phyloP scores from a whole-genome alignment of 2,113 vertebrate species.

The Aplodontia rufa region DNA sequence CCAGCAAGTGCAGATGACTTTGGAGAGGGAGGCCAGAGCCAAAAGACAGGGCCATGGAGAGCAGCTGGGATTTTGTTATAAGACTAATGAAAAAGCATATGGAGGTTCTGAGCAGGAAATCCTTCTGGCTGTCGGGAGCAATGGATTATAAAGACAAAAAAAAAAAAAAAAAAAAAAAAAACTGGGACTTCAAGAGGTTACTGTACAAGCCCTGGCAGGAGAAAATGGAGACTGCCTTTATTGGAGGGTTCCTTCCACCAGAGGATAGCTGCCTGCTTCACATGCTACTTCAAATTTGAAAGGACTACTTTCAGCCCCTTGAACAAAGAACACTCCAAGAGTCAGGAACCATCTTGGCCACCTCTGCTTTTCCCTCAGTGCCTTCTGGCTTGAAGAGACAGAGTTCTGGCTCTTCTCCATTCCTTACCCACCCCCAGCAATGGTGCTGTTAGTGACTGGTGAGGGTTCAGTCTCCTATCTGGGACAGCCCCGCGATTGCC shows the following conservation, averaged over 20 bases:
- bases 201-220: not conserved
- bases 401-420: not conserved
- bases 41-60: not conserved
- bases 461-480: fast-evolving
- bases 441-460: fast-evolving
- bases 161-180: not conserved
- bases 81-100: not conserved
- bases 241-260: not conserved
- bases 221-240: not conserved
- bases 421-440: not conserved
- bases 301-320: not conserved
- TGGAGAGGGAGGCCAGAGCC: not conserved
- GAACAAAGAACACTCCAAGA: not conserved
- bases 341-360: not conserved
- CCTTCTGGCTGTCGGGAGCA: not conserved
- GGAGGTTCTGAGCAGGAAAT: not conserved
- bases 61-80: not conserved
- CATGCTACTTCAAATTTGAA: not conserved
- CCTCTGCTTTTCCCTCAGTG: not conserved
- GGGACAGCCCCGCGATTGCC: not conserved
- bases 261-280: not conserved
- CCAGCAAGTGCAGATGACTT: not conserved
- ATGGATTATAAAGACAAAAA: not conserved
- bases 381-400: not conserved
- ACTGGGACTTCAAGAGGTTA: not conserved